Conservation (phyloP, 2,888 invertebrate species). For the Dicycla oo region DNA sequence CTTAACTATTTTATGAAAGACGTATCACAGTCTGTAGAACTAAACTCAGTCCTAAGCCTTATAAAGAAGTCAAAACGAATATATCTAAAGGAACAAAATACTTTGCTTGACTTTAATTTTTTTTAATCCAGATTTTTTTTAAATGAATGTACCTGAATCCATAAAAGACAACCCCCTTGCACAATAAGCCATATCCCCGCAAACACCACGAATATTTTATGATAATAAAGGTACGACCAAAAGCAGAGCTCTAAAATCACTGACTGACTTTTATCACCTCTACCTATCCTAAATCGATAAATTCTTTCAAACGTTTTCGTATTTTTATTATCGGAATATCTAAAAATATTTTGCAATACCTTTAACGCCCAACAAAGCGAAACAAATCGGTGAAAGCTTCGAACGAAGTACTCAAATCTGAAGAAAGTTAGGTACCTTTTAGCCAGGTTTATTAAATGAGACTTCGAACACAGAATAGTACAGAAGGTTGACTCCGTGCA, state of each 20-base stretch:
- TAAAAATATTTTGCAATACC: constrained; percentile 37
- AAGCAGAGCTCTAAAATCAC: constrained; percentile 17
- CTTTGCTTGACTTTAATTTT: too few species aligned
- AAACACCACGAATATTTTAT: constrained; percentile 17
- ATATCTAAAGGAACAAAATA: neutral
- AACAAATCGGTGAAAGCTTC: constrained; percentile 54
- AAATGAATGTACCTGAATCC: too few species aligned
- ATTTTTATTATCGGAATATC: constrained; percentile 48
- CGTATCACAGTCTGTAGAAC: neutral
- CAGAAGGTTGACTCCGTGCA: constrained; percentile 6
- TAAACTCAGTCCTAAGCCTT: too few species aligned
- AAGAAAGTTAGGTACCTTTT: constrained; percentile 51
- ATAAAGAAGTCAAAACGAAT: neutral
- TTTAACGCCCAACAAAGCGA: constrained; percentile 45
- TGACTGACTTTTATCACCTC: constrained; percentile 28
- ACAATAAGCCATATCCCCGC: neutral
- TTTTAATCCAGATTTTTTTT: too few species aligned
- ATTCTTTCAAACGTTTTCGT: constrained; percentile 17
- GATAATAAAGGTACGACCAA: constrained; percentile 10
- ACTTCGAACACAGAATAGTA: neutral
- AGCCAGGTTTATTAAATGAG: constrained; percentile 41
- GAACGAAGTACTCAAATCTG: constrained; percentile 44
- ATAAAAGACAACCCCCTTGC: neutral
- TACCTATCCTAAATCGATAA: constrained; percentile 19
- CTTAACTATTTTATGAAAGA: too few species aligned